Conservation (phyloP, 1,140 invertebrate species). For the Diorhabda sublineata region DNA sequence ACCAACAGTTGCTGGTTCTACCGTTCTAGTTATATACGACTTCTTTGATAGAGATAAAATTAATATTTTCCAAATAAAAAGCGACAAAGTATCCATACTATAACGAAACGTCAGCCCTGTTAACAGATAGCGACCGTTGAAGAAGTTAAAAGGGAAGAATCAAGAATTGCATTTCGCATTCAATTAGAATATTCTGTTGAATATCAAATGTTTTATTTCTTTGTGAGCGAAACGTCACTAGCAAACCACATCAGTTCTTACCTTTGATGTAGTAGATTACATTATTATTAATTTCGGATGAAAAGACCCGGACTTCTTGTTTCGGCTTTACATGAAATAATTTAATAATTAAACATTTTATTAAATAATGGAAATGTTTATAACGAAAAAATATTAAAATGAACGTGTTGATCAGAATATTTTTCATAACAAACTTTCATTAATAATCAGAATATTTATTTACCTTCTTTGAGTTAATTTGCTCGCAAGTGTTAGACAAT, state of each 20-base stretch:
- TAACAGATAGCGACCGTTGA: neutral
- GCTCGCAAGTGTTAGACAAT: too few species aligned
- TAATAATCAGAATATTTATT: too few species aligned
- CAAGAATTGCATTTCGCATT: slow-evolving; percentile 2
- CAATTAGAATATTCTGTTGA: slow-evolving; percentile 1
- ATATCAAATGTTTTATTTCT: slow-evolving; percentile 3
- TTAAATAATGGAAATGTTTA: too few species aligned
- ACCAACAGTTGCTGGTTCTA: too few species aligned
- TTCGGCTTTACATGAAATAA: neutral
- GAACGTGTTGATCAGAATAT: too few species aligned
- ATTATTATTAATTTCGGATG: slow-evolving; percentile 1
- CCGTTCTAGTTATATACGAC: too few species aligned
- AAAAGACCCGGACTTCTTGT: neutral
- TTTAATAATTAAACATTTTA: too few species aligned
- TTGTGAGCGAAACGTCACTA: neutral
- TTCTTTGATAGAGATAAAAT: too few species aligned
- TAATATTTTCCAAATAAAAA: too few species aligned
- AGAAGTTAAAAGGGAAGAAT: neutral
- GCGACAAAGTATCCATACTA: neutral
- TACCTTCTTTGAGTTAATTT: too few species aligned
- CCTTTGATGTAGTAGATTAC: neutral
- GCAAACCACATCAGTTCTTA: slow-evolving; percentile 1
- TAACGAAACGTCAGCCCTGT: neutral
- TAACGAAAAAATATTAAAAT: too few species aligned
- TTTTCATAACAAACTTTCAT: too few species aligned